Percentiles rank a stretch among this genome's conserved stretches.
These are phyloP conservation scores for Bovichtus diacanthus DNA, from an alignment of 2,797 vertebrate species.

Conservation along the genomic window DNA sequence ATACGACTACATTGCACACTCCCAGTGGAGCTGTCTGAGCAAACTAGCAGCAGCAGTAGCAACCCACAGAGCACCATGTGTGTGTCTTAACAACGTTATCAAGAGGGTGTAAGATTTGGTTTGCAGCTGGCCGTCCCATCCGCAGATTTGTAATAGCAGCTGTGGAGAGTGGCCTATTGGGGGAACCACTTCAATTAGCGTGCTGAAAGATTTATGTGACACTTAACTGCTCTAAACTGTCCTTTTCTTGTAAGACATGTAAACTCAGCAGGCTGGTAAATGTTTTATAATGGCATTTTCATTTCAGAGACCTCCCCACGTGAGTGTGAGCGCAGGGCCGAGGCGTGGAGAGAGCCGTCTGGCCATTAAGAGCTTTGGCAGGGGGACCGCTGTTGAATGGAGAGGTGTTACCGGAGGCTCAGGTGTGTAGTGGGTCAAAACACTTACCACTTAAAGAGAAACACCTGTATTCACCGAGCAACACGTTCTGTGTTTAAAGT, in stretches of 20 bases:
- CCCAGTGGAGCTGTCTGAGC: slow-evolving; percentile 66
- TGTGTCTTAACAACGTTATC: slow-evolving; percentile 63
- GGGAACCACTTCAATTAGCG: slow-evolving; percentile 73
- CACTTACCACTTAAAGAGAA: slow-evolving; percentile 29
- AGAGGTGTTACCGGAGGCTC: slow-evolving; percentile 35
- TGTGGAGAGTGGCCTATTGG: slow-evolving; percentile 66
- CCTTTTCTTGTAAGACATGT: slow-evolving; percentile 73
- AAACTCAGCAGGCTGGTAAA: slow-evolving; percentile 75
- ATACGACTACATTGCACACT: slow-evolving; percentile 56
- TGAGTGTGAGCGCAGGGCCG: slow-evolving; percentile 25
- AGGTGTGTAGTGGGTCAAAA: slow-evolving; percentile 44
- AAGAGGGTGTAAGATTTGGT: slow-evolving; percentile 63
- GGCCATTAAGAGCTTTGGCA: slow-evolving; percentile 34
- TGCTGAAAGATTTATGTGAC: slow-evolving; percentile 77
- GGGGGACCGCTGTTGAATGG: slow-evolving; percentile 9
- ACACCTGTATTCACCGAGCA: slow-evolving; percentile 44
- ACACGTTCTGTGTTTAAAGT: slow-evolving; percentile 1
- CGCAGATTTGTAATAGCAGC: slow-evolving; percentile 66
- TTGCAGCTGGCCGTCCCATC: slow-evolving; percentile 69
- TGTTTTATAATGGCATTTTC: slow-evolving; percentile 76
- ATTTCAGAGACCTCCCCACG: slow-evolving; percentile 50
- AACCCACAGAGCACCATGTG: slow-evolving; percentile 61
- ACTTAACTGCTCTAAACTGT: slow-evolving; percentile 68
- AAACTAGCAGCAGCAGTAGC: slow-evolving; percentile 63
- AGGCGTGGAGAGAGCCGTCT: not conserved